phyloP scores from a whole-genome alignment of 2,113 vertebrate species.

The Syngnathus typhle region DNA sequence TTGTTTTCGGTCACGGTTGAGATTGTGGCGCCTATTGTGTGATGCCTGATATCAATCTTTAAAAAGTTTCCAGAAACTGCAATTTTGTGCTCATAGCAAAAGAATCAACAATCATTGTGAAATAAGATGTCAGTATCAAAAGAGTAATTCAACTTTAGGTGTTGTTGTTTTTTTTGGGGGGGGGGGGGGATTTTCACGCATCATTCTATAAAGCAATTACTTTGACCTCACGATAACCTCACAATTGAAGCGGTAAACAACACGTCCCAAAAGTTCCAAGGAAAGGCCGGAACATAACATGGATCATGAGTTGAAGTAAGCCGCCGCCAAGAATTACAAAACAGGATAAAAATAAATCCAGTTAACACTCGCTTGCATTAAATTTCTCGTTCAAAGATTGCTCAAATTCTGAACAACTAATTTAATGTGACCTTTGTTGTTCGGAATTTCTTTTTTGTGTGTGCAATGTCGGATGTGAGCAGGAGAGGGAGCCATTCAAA shows the following conservation, averaged over 20 bases:
- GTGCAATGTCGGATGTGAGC: background rate
- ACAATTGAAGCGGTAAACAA: background rate
- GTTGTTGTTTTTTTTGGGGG: background rate
- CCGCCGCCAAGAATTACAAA: background rate
- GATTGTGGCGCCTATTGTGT: background rate
- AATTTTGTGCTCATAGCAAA: background rate
- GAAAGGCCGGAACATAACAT: background rate
- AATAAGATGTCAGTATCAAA: background rate
- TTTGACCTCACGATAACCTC: background rate
- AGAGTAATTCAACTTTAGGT: background rate
- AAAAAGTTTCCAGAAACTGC: background rate
- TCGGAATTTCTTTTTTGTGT: no score
- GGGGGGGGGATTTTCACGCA: background rate
- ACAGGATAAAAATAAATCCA: background rate
- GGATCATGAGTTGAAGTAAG: background rate
- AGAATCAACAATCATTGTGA: background rate
- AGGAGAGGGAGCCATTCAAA: conserved; percentile 41
- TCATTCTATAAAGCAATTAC: background rate
- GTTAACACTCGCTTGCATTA: no score
- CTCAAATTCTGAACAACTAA: no score
- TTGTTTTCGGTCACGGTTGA: background rate
- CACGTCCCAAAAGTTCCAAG: background rate
- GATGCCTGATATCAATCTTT: background rate
- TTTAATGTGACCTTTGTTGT: no score
- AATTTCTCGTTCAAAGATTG: no score